phyloP scores from a whole-genome alignment of 2,888 invertebrate species.

The Rambutsinella grinnellia region DNA sequence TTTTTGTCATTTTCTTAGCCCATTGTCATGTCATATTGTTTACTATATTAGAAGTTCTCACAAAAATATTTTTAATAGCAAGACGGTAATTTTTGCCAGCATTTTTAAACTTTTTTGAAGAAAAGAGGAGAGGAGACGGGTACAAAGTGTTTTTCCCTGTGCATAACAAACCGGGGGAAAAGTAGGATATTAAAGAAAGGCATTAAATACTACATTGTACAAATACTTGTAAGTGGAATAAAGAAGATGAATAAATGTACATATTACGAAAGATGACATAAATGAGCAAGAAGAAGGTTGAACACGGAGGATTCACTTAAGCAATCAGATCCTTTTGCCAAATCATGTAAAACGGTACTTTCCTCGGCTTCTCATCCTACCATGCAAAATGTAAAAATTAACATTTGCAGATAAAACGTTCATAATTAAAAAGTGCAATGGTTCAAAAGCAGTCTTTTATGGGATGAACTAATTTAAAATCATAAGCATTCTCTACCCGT shows the following conservation, averaged over 20 bases:
- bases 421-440: too few species aligned
- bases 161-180: too few species aligned
- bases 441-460: too few species aligned
- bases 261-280: conserved; percentile 19
- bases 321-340: conserved; percentile 39
- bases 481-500: too few species aligned
- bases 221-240: neutral
- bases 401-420: too few species aligned
- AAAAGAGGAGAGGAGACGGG: too few species aligned
- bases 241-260: conserved; percentile 19
- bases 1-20: conserved; percentile 10
- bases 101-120: too few species aligned
- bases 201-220: too few species aligned
- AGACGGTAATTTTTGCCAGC: too few species aligned
- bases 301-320: conserved; percentile 16
- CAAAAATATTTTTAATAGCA: conserved; percentile 2
- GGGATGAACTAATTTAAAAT: too few species aligned
- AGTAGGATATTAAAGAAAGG: too few species aligned
- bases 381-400: neutral
- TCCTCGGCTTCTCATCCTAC: neutral
- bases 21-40: conserved; percentile 26
- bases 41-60: conserved; percentile 24
- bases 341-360: conserved; percentile 41
- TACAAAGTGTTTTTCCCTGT: too few species aligned
- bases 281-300: conserved; percentile 20